Evolutionary conservation across 2,888 invertebrate species (phyloP).

Genomic region (Brachylomia viminalis): DNA sequence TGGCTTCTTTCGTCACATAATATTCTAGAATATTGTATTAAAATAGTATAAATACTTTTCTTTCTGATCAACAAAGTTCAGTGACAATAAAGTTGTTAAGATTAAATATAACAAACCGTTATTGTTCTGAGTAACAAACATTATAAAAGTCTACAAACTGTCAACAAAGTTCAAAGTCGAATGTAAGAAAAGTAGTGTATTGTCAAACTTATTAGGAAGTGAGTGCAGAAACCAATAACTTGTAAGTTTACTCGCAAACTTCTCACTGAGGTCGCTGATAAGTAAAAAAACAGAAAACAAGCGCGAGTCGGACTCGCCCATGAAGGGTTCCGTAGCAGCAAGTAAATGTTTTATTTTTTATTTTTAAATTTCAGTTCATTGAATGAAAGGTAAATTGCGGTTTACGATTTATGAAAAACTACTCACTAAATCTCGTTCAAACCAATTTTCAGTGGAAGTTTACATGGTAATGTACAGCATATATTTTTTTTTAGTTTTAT

Average conservation of each 20-base stretch:
- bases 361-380: too few species aligned
- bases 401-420: too few species aligned
- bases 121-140: too few species aligned
- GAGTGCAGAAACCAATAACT: conserved; percentile 77
- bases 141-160: conserved; percentile 16
- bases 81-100: not conserved
- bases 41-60: not conserved
- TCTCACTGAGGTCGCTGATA: conserved; percentile 59
- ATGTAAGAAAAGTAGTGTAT: conserved; percentile 62
- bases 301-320: too few species aligned
- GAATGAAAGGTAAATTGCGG: too few species aligned
- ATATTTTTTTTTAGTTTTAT: too few species aligned
- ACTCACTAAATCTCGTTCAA: too few species aligned
- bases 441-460: too few species aligned
- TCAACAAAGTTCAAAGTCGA: conserved; percentile 24
- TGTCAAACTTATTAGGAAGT: conserved; percentile 66
- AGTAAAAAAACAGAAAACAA: too few species aligned
- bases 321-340: too few species aligned
- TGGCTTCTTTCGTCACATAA: not conserved
- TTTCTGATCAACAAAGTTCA: not conserved
- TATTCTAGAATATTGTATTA: not conserved
- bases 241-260: conserved; percentile 76
- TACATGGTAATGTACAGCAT: too few species aligned
- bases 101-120: conserved; percentile 12
- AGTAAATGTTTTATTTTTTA: too few species aligned